Conservation (phyloP, 2,113 vertebrate genomes). For the Pygoscelis adeliae region DNA sequence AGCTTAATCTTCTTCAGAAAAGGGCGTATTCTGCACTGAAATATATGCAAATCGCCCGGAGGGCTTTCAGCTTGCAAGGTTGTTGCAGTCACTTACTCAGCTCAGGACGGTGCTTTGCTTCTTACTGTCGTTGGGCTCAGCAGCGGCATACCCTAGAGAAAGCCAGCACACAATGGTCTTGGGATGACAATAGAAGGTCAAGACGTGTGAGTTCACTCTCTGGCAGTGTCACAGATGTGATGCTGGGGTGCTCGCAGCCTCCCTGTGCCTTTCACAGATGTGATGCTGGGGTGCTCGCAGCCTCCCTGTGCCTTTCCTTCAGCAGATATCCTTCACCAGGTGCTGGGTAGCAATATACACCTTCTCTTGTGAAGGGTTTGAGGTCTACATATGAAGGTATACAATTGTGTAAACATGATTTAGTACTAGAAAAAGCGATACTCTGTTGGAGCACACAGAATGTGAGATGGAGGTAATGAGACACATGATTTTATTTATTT, state of each 20-base stretch:
- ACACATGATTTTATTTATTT: neutral
- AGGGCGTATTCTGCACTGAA: constrained; percentile 12
- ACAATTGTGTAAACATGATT: neutral
- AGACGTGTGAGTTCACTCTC: fast-evolving
- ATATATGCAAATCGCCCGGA: neutral
- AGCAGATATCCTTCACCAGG: neutral
- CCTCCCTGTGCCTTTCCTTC: neutral
- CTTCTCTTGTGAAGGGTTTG: neutral
- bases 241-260: neutral
- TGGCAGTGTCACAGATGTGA: neutral
- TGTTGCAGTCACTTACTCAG: neutral
- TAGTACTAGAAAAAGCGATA: neutral
- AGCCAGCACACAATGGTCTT: neutral
- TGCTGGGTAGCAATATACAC: neutral
- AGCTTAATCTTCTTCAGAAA: constrained; percentile 28
- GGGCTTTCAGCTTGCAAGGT: neutral
- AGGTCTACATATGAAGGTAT: neutral
- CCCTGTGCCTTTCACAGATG: neutral
- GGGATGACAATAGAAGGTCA: neutral
- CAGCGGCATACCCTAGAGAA: neutral
- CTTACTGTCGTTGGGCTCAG: neutral
- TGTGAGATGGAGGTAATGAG: neutral
- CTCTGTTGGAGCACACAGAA: neutral
- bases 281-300: neutral
- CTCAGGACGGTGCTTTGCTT: neutral